phyloP scores from a whole-genome alignment of 2,113 vertebrate genomes.

The Chunga burmeisteri region DNA sequence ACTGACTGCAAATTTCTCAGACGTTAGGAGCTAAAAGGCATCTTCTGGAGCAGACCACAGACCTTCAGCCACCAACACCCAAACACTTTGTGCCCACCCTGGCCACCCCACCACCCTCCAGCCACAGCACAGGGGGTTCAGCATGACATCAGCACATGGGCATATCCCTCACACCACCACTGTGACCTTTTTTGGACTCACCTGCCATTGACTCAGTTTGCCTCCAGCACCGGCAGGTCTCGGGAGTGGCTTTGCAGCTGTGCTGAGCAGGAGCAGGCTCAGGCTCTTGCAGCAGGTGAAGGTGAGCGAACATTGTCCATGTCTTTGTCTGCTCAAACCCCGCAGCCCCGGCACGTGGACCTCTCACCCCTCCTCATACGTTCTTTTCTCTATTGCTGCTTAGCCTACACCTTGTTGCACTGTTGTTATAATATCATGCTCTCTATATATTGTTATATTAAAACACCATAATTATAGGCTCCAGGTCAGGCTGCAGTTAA shows the following conservation, averaged over 20 bases:
- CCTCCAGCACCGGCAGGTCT: fast-evolving
- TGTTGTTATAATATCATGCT: not conserved
- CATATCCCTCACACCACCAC: not conserved
- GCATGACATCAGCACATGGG: not conserved
- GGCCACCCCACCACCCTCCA: fast-evolving
- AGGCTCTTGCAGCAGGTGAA: not conserved
- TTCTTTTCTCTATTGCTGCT: not conserved
- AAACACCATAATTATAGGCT: not conserved
- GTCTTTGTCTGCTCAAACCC: not conserved
- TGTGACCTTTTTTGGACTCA: not conserved
- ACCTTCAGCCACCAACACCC: fast-evolving
- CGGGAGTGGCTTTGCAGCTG: fast-evolving
- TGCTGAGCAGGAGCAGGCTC: not conserved
- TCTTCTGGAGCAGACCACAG: not conserved
- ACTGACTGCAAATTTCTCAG: not conserved
- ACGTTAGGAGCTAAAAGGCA: not conserved
- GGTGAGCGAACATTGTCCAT: fast-evolving
- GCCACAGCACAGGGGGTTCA: not conserved
- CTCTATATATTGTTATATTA: not conserved
- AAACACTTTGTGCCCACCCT: fast-evolving
- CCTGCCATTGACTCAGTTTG: fast-evolving
- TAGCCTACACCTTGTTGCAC: not conserved
- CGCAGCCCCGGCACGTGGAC: fast-evolving
- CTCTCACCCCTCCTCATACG: fast-evolving
- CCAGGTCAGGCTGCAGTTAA: not conserved